These are phyloP conservation scores for Lamproptera curius DNA, from an alignment of 2,888 invertebrate species.

Conservation along the genomic window DNA sequence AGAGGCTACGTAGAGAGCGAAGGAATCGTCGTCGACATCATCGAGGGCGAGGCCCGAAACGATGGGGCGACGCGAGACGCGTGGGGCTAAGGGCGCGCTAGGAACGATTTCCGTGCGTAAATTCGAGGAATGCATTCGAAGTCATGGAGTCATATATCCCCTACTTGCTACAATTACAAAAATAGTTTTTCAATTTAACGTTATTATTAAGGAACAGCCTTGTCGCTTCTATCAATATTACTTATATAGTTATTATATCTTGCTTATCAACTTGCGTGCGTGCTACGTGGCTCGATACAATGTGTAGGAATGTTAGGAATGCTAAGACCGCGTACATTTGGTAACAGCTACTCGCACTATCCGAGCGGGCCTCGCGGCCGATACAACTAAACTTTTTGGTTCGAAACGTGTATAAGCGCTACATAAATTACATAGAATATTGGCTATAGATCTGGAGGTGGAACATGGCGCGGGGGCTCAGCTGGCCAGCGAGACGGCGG, in stretches of 20 bases:
- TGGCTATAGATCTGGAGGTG: constrained; percentile 8
- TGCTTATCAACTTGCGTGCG: constrained; percentile 1
- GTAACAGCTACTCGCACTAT: constrained; percentile 25
- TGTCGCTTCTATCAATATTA: constrained; percentile 15
- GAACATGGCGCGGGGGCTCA: constrained; percentile 45
- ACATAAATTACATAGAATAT: constrained; percentile 17
- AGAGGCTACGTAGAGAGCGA: not conserved
- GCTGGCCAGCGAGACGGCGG: constrained; percentile 74
- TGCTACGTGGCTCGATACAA: constrained; percentile 23
- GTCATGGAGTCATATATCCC: constrained; percentile 55
- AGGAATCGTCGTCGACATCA: not conserved
- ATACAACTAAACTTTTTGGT: constrained; percentile 8
- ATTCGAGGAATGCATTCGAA: constrained; percentile 63
- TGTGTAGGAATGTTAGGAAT: constrained; percentile 6
- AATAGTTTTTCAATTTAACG: constrained; percentile 23
- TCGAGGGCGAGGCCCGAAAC: not conserved
- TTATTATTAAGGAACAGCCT: constrained; percentile 18
- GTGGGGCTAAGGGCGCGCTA: constrained; percentile 1
- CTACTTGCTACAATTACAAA: constrained; percentile 30
- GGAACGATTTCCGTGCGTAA: constrained; percentile 27
- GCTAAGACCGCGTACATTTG: constrained; percentile 32
- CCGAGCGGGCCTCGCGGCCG: not conserved
- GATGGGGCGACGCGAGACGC: not conserved
- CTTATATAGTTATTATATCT: constrained; percentile 12
- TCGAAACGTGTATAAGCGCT: constrained; percentile 2